Conservation (phyloP, 92 coral and sea anemone species). For the Chrysogorgia sp. region DNA sequence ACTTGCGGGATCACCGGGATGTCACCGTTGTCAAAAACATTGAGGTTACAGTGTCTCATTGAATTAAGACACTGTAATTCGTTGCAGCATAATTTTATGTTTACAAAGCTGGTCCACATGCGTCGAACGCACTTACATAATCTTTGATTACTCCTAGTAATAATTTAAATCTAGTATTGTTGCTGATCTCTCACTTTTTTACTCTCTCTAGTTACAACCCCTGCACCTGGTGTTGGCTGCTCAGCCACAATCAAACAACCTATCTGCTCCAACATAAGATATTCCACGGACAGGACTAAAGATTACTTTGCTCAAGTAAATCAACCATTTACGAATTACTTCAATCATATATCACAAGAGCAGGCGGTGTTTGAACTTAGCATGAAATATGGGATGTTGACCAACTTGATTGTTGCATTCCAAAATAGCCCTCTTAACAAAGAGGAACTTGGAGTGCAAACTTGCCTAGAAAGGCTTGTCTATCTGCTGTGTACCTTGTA, state of each 20-base stretch:
- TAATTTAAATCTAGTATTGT: no score
- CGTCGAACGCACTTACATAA: no score
- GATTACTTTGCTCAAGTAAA: not conserved
- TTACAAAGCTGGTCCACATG: no score
- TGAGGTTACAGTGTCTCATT: no score
- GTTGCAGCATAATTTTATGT: no score
- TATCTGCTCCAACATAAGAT: not conserved
- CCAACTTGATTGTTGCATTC: not conserved
- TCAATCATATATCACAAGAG: constrained; percentile 8
- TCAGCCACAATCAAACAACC: not conserved
- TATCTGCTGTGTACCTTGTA: constrained; percentile 21
- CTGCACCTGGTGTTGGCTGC: not conserved
- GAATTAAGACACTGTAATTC: no score
- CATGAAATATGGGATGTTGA: not conserved
- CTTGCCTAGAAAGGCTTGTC: not conserved
- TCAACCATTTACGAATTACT: constrained; percentile 18
- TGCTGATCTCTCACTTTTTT: not conserved
- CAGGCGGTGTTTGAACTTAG: constrained; percentile 17
- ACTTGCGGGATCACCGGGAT: no score
- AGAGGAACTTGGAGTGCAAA: not conserved
- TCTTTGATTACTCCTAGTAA: no score
- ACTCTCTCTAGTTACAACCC: not conserved
- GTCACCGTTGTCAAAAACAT: no score
- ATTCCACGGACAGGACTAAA: not conserved
- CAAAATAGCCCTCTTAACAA: constrained; percentile 4